phyloP scores from a whole-genome alignment of 1,140 invertebrate genomes.

The Cecropterus lyciades region DNA sequence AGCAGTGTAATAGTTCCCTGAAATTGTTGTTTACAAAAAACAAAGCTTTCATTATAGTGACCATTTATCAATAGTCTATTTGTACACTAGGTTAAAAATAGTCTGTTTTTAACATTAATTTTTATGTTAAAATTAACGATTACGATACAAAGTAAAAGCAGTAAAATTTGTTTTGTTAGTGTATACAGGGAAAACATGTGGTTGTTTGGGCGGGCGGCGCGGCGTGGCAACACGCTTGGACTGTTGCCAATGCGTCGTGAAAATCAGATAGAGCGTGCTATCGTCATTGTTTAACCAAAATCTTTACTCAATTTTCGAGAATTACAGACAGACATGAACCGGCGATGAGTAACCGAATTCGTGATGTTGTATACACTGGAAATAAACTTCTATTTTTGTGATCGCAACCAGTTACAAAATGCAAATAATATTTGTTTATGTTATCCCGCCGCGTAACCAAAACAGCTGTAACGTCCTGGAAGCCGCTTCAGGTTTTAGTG shows the following conservation, averaged over 20 bases:
- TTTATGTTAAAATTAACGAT: neutral
- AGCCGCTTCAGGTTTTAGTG: neutral
- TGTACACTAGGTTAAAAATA: neutral
- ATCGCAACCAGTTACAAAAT: conserved; percentile 33
- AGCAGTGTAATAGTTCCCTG: too few relatives aligned
- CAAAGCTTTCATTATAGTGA: too few relatives aligned
- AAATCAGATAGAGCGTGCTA: conserved; percentile 53
- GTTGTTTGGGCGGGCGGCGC: conserved; percentile 48
- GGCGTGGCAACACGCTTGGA: conserved; percentile 66
- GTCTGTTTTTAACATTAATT: neutral
- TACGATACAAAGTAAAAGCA: conserved; percentile 9
- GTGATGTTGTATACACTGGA: conserved; percentile 14
- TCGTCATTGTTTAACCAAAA: conserved; percentile 61
- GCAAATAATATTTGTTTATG: conserved; percentile 31
- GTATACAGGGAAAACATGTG: conserved; percentile 43
- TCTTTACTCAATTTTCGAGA: conserved; percentile 45
- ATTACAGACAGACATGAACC: conserved; percentile 27
- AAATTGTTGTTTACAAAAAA: too few relatives aligned
- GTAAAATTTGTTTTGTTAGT: conserved; percentile 52
- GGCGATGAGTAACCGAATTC: conserved; percentile 13
- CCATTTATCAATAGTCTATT: too few relatives aligned
- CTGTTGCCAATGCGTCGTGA: conserved; percentile 61
- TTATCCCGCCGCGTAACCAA: conserved; percentile 12
- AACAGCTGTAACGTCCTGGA: conserved; percentile 1
- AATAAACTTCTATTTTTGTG: conserved; percentile 31